A percentile compares a stretch with the other conserved stretches of the same genome.
Conservation (phyloP, 1,140 invertebrate genomes). For the Bilobella aurantiaca region DNA sequence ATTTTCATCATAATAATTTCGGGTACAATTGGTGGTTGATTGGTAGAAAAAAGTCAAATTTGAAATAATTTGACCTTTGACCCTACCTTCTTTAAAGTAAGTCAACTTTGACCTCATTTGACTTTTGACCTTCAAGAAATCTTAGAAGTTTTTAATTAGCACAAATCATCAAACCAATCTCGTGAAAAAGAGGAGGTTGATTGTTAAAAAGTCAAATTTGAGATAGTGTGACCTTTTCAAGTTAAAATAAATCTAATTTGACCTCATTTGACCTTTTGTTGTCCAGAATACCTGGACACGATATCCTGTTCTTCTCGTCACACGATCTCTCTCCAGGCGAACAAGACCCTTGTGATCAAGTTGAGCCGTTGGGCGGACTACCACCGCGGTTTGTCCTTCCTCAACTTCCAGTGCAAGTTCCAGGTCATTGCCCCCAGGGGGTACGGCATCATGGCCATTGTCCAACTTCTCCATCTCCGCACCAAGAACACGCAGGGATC, state of each 20-base stretch:
- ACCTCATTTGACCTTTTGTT: not conserved
- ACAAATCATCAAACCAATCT: not conserved
- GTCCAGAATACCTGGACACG: slow-evolving; percentile 12
- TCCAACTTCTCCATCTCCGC: slow-evolving; percentile 14
- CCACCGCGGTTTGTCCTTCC: slow-evolving; percentile 3
- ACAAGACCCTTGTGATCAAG: slow-evolving; percentile 20
- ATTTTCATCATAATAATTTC: no score
- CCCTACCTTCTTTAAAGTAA: no score
- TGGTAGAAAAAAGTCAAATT: no score
- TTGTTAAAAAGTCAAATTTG: not conserved
- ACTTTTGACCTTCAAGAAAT: not conserved
- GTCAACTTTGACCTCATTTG: no score
- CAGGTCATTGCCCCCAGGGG: slow-evolving; percentile 20
- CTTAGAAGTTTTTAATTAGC: not conserved
- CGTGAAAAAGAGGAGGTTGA: not conserved
- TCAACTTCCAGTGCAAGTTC: slow-evolving; percentile 19
- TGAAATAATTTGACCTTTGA: no score
- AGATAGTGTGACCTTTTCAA: not conserved
- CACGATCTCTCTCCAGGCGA: slow-evolving; percentile 17
- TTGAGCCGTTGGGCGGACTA: slow-evolving; percentile 15
- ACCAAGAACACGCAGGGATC: not conserved
- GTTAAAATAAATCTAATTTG: not conserved
- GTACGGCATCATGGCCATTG: slow-evolving; percentile 19
- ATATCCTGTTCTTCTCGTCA: not conserved
- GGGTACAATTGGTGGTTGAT: no score